Evolutionary conservation across 35 echinoderm and acorn worm genomes (phyloP).

Genomic region (Diadema setosum): DNA sequence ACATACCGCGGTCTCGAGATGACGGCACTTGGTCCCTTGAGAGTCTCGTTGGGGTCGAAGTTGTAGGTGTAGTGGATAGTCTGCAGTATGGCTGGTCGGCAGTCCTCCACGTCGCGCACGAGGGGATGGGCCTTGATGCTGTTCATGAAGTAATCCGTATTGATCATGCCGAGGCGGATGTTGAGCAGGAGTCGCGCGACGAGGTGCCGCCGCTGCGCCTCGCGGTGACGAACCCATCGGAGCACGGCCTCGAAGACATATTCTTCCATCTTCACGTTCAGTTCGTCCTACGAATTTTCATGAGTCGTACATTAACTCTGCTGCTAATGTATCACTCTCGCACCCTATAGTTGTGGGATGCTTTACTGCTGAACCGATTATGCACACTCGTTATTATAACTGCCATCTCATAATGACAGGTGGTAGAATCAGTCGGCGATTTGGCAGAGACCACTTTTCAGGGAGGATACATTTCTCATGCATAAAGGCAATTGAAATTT

Average conservation of each 20-base stretch:
- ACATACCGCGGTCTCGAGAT: conserved; percentile 52
- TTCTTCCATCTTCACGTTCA: conserved; percentile 99
- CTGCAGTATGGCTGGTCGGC: conserved; percentile 65
- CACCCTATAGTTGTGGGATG: no score
- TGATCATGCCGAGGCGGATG: conserved; percentile 93
- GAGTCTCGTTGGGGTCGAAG: conserved; percentile 41
- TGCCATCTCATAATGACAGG: no score
- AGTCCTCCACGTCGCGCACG: conserved; percentile 64
- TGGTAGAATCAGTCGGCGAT: no score
- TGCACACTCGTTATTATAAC: no score
- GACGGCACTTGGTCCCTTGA: conserved; percentile 64
- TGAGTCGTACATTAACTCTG: no score
- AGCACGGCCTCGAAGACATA: conserved; percentile 88
- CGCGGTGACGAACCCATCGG: conserved; percentile 72
- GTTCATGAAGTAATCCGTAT: conserved; percentile 99
- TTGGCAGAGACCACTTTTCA: no score
- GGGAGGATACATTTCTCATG: no score
- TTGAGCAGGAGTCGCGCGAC: conserved; percentile 62
- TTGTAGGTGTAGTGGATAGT: conserved; percentile 96
- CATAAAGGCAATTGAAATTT: no score
- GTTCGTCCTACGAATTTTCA: conserved; percentile 59
- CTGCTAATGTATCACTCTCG: no score
- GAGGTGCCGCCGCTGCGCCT: conserved; percentile 23
- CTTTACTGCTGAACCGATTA: no score
- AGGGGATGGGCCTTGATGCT: conserved; percentile 83